A percentile compares a stretch with the other conserved stretches of the same genome.
Conservation (phyloP, 2,113 vertebrate genomes). For the Psittacara wagleri region DNA sequence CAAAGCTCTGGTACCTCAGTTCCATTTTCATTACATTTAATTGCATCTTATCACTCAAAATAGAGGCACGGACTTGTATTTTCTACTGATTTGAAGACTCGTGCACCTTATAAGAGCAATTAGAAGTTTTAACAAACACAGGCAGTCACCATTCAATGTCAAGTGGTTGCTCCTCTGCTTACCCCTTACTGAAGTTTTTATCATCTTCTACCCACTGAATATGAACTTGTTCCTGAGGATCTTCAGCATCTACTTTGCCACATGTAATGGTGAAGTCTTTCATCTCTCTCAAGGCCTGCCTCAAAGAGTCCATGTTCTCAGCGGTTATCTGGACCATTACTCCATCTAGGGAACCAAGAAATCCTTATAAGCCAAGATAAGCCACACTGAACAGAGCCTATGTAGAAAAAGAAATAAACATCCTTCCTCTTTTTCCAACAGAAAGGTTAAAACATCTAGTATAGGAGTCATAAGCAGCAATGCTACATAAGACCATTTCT, state of each 20-base stretch:
- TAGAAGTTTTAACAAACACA: not conserved
- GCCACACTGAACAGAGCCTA: not conserved
- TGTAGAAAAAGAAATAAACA: not conserved
- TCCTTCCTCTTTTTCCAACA: not conserved
- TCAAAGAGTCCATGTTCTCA: conserved; percentile 93
- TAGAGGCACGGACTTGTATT: not conserved
- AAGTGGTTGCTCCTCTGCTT: not conserved
- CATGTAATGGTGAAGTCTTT: conserved; percentile 95
- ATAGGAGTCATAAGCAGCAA: not conserved
- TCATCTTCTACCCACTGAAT: conserved; percentile 97
- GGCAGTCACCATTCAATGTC: not conserved
- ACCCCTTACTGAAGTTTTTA: conserved; percentile 95
- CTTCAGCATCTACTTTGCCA: conserved; percentile 91
- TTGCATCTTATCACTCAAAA: conserved; percentile 2
- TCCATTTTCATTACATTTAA: conserved; percentile 8
- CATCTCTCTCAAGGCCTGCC: conserved; percentile 95
- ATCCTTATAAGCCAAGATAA: not conserved
- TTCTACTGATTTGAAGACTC: not conserved
- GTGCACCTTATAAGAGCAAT: not conserved
- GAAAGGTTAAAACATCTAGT: not conserved
- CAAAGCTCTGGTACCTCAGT: not conserved
- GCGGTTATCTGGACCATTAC: conserved; percentile 99
- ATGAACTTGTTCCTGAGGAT: conserved; percentile 90
- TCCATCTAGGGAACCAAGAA: conserved; percentile 81
- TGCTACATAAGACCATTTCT: not conserved